These are phyloP conservation scores for Scaptomyza pallida DNA, from an alignment of 1,140 invertebrate species.

Conservation along the genomic window DNA sequence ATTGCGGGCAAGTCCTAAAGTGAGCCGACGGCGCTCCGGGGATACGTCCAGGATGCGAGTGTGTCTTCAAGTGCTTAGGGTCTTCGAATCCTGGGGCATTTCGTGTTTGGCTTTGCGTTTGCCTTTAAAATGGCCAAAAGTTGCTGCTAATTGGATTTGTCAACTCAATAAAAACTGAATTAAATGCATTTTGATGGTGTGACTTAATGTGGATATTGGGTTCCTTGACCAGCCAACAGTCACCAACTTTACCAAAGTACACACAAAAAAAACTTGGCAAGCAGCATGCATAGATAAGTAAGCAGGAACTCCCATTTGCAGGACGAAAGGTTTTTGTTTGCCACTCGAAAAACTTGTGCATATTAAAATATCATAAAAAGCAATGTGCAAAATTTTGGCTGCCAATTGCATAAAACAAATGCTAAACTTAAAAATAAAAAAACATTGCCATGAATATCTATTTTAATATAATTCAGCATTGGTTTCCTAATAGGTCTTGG, in stretches of 20 bases:
- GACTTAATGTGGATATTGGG: conserved; percentile 38
- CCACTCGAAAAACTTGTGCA: conserved; percentile 63
- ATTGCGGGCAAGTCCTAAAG: conserved; percentile 49
- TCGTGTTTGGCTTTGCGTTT: conserved; percentile 8
- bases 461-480: too few species aligned
- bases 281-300: conserved; percentile 62
- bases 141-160: conserved; percentile 74
- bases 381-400: conserved; percentile 73
- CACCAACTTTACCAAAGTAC: background rate
- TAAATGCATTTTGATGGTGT: conserved; percentile 73
- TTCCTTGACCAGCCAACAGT: conserved; percentile 54
- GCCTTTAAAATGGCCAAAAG: conserved; percentile 45
- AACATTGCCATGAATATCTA: conserved; percentile 26
- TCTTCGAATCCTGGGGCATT: background rate
- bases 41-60: conserved; percentile 12
- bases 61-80: conserved; percentile 21
- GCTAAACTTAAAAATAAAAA: conserved; percentile 27
- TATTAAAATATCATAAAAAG: conserved; percentile 81
- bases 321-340: conserved; percentile 34
- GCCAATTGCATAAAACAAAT: conserved; percentile 76
- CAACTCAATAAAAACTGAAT: conserved; percentile 77
- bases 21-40: conserved; percentile 28
- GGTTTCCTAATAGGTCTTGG: too few species aligned
- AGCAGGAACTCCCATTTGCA: background rate
- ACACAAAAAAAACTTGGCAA: conserved; percentile 61